Conservation (phyloP, 2,113 vertebrate genomes). For the Gasterosteus nipponicus region DNA sequence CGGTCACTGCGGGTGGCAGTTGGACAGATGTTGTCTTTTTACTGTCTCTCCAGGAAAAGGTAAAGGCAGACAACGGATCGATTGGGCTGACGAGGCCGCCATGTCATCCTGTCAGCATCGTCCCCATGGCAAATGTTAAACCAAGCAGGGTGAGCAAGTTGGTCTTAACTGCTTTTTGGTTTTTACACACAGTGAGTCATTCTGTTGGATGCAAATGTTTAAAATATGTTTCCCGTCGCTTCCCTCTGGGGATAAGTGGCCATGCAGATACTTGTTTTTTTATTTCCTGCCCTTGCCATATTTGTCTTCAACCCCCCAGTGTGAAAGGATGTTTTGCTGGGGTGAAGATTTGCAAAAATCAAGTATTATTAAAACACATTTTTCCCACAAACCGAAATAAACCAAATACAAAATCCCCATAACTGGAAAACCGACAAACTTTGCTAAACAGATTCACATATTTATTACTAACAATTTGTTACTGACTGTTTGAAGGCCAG, state of each 20-base stretch:
- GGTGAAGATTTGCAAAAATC: background rate
- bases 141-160: constrained; percentile 55
- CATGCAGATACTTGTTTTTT: background rate
- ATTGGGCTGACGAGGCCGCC: background rate
- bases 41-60: constrained; percentile 15
- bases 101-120: constrained; percentile 5
- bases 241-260: background rate
- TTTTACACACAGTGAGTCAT: constrained; percentile 69
- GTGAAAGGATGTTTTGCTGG: background rate
- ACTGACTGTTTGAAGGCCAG: background rate
- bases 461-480: background rate
- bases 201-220: constrained; percentile 1
- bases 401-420: background rate
- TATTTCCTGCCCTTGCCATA: background rate
- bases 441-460: background rate
- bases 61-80: background rate
- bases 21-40: constrained; percentile 29
- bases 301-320: background rate
- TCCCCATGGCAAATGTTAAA: constrained; percentile 12
- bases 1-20: constrained; percentile 26
- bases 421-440: constrained; percentile 10
- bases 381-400: constrained; percentile 8
- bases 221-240: background rate
- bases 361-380: background rate
- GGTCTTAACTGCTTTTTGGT: constrained; percentile 65